Base-by-base conservation (phyloP, 2,888 invertebrate genomes). In the Diloba caeruleocephala region DNA sequence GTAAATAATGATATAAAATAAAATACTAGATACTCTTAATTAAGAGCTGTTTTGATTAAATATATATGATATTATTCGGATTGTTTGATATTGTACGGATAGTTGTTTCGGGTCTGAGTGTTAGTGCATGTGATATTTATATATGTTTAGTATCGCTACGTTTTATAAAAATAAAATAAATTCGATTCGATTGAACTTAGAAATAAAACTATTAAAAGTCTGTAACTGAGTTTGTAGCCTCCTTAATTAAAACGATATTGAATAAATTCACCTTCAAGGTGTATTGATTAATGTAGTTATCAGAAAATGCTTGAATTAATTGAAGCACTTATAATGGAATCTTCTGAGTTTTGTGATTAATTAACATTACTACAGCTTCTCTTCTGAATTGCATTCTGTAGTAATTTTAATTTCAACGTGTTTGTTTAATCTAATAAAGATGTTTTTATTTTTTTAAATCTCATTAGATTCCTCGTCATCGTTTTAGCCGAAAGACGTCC, bases 271-370 rank as follows among this genome's bases (percentile, higher is more conserved):
- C 9, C 31, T 31, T 26, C 7, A 53, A 57, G 45, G 31, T 69
- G 69, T 57, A 64, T 50, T 32, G 53, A 69, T 69, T 53, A 63
- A 57, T 52, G 10, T 49, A 49, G 42, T 23, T 52, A 62, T 43
- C 28, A 33, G 49, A 43, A 50, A 39, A 36, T 33, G 29, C 46
- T 52, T 12, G 28, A 41, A 41, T 60, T 46, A 52, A 59, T 67
- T 48, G 19, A 39, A 39, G 12, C 23, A 28, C 8, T 43, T 46
- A 21, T 31, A 29, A 59, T 42, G 48, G 8, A 17, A 15, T 10
- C 10, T 12, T 14, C 25, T 41, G n/a, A 9, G 29, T 31, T n/a
- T 26, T 59, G 9, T 17, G 7, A 15, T 3, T n/a, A 10, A 10
- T 34, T 33, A 42, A 8, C 29, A 34, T 14, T 33, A 17, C 15